Percentiles rank a stretch among this genome's conserved stretches.
Conservation (phyloP, 2,113 vertebrate genomes). For the Saccopteryx leptura region DNA sequence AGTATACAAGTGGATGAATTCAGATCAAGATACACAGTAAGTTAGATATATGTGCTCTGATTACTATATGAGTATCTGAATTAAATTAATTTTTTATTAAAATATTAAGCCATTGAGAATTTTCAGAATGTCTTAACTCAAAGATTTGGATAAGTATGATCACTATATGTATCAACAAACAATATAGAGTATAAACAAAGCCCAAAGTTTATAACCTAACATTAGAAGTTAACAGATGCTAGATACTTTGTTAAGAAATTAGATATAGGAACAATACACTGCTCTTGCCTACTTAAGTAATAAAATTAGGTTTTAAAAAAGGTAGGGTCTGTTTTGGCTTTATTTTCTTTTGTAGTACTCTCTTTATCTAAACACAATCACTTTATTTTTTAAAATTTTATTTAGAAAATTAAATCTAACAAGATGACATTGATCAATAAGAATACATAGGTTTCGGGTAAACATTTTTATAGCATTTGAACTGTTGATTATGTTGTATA, state of each 20-base stretch:
- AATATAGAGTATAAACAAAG: not conserved
- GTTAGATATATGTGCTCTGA: not conserved
- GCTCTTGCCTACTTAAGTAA: not conserved
- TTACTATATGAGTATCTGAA: not conserved
- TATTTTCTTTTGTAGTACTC: not conserved
- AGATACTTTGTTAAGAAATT: not conserved
- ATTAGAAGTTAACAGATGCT: not conserved
- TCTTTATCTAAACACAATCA: not conserved
- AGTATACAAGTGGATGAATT: not conserved
- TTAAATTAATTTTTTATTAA: not conserved
- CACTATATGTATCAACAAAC: not conserved
- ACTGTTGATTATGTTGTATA: too few species aligned
- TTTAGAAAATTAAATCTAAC: too few species aligned
- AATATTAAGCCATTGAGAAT: not conserved
- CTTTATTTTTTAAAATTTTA: not conserved
- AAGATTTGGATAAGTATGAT: not conserved
- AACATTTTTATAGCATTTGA: too few species aligned
- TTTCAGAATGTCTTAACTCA: not conserved
- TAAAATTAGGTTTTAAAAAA: not conserved
- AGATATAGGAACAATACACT: not conserved
- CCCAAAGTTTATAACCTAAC: not conserved
- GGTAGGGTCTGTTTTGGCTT: not conserved
- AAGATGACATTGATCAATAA: too few species aligned
- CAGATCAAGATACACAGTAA: slow-evolving; percentile 32
- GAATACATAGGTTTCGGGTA: too few species aligned